Percentiles rank a stretch among this genome's conserved stretches.
Evolutionary conservation across 2,888 invertebrate genomes (phyloP).

Genomic region (Adelphocoris suturalis): DNA sequence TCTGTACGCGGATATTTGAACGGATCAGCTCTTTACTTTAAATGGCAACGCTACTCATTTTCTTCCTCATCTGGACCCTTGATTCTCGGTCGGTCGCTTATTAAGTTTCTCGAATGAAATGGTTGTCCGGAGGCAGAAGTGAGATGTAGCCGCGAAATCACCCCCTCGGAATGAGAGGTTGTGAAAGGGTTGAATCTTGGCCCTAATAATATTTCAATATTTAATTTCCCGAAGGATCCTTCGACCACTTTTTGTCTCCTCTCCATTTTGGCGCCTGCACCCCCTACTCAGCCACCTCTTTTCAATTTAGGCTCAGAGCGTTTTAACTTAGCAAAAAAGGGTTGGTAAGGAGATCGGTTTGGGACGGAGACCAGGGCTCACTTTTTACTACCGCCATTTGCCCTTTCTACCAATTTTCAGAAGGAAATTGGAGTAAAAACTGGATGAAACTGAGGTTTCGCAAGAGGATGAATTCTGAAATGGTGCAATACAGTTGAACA

Average conservation of each 20-base stretch:
- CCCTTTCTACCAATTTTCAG: conserved; percentile 29
- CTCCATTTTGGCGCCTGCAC: conserved; percentile 15
- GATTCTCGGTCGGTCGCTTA: not conserved
- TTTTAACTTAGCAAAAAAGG: conserved; percentile 29
- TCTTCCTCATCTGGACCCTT: no score
- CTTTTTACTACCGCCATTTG: conserved; percentile 36
- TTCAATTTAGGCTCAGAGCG: conserved; percentile 42
- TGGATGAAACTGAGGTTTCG: not conserved
- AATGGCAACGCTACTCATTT: no score
- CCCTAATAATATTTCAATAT: conserved; percentile 47
- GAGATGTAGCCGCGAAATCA: not conserved
- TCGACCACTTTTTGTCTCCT: conserved; percentile 39
- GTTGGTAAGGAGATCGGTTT: not conserved
- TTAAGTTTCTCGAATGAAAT: not conserved
- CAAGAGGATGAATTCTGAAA: not conserved
- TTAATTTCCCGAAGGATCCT: conserved; percentile 25
- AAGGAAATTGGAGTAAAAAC: conserved; percentile 26
- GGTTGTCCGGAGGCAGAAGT: not conserved
- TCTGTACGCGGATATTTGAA: no score
- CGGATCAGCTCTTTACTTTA: no score
- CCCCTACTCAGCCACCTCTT: conserved; percentile 12
- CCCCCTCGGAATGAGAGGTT: not conserved
- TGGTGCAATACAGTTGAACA: not conserved
- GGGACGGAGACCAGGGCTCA: not conserved
- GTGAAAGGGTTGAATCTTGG: not conserved